These are phyloP conservation scores for Nycticebus coucang DNA, from an alignment of 2,113 vertebrate species.

Conservation along the genomic window DNA sequence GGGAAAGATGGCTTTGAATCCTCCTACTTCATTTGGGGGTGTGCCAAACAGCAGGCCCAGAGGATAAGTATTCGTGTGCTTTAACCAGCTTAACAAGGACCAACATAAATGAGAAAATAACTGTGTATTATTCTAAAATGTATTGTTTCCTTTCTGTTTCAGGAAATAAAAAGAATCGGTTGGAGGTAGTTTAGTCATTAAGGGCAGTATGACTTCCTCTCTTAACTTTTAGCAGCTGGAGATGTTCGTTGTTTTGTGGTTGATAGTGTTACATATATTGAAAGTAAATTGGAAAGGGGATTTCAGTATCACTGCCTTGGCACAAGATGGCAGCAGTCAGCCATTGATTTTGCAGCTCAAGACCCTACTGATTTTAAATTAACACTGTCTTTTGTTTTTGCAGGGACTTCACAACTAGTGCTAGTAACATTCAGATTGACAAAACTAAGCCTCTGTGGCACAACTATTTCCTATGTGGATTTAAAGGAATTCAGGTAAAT, in stretches of 20 bases:
- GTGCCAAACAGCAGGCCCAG: neutral
- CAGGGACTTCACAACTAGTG: slow-evolving; percentile 91
- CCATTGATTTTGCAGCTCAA: slow-evolving; percentile 42
- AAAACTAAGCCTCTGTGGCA: slow-evolving; percentile 93
- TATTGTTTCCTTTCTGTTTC: neutral
- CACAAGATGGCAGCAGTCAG: slow-evolving; percentile 87
- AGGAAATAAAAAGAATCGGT: slow-evolving; percentile 1
- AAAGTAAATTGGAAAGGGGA: neutral
- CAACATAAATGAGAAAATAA: neutral
- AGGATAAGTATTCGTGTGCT: neutral
- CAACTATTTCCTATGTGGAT: slow-evolving; percentile 98
- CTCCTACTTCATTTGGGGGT: neutral
- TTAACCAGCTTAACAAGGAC: neutral
- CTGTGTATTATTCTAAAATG: neutral
- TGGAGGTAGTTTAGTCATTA: neutral
- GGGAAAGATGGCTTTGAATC: neutral
- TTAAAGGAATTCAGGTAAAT: slow-evolving; percentile 97
- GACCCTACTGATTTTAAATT: slow-evolving; percentile 14
- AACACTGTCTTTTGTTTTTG: slow-evolving; percentile 79
- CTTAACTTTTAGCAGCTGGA: slow-evolving; percentile 38
- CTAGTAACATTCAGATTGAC: slow-evolving; percentile 91
- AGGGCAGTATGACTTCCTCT: neutral
- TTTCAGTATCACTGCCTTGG: slow-evolving; percentile 46
- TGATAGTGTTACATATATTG: neutral
- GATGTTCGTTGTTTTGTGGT: neutral